Evolutionary conservation across 2,797 vertebrate species (phyloP), one percentile per base, ranked within the genome.

Genomic region (Amazonetta brasiliensis): DNA sequence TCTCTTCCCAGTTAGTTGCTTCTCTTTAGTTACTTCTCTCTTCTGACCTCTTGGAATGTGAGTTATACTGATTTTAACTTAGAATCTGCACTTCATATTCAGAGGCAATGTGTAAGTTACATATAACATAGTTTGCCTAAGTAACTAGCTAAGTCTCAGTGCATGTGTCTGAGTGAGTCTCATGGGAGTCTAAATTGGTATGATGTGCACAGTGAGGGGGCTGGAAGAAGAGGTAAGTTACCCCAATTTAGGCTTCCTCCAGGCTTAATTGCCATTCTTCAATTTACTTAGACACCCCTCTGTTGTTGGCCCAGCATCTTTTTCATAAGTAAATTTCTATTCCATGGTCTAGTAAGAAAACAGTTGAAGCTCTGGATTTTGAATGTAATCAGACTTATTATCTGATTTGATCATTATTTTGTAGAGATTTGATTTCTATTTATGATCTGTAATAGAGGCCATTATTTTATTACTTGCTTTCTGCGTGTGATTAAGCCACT

Each of bases 331-430:
- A 76, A 93, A 69, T 93, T 97, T 97, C 96, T 84, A 31, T 89
- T 95, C 92, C 95, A 91, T 85, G 94, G 92, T 92, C 84, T 83
- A 92, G 92, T 98, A 98, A 97, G 97, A 97, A 97, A 97, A 95
- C 87, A 95, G 94, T 95, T 96, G 92, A 91, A 97, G 90, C 87
- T 90, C 88, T 89, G 31, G 72, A 94, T 97, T 97, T 85, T 97
- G 92, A 95, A 97, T 96, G 94, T 94, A 98, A 98, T 98, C 97
- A 98, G 96, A 97, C 96, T 96, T 98, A 97, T 98, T 98, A 97
- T 98, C 96, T 97, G 94, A 92, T 95, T 97, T 98, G 96, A 97
- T 98, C 96, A 96, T 97, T 98, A 98, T 98, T 98, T 98, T 92
- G 78, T 94, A 94, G 79, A 88, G 76, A 93, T 90, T 91, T 97